Percentiles rank a stretch among this genome's conserved stretches.
These are phyloP conservation scores for Zophobas morio DNA, from an alignment of 1,140 invertebrate species.

Conservation along the genomic window DNA sequence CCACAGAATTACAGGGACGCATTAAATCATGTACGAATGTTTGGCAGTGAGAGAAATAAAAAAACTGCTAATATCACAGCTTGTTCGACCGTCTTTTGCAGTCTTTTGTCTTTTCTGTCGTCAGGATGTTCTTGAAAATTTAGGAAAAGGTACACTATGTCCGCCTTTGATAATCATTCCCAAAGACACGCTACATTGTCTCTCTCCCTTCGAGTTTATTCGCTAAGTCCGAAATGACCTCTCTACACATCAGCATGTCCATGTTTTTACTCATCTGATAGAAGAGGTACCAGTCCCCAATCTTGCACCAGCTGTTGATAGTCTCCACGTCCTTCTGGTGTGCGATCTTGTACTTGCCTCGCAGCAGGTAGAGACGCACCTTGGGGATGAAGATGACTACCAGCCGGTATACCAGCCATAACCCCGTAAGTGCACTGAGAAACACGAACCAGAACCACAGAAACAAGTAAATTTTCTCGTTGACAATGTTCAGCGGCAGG, in stretches of 20 bases:
- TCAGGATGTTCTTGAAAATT: constrained; percentile 61
- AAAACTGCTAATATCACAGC: constrained; percentile 43
- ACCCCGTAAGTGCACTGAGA: constrained; percentile 82
- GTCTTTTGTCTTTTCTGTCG: constrained; percentile 64
- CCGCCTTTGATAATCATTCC: constrained; percentile 5
- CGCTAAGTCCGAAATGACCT: constrained; percentile 85
- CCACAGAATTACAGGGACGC: too few species aligned
- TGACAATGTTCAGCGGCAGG: constrained; percentile 91
- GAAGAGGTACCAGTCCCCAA: constrained; percentile 94
- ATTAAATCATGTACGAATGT: too few species aligned
- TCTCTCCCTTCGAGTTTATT: constrained; percentile 82
- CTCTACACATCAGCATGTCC: constrained; percentile 90
- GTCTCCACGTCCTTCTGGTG: constrained; percentile 82
- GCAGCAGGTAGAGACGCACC: constrained; percentile 82
- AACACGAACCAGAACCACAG: constrained; percentile 97
- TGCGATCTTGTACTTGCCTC: constrained; percentile 85
- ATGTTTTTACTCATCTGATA: constrained; percentile 95
- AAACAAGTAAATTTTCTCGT: constrained; percentile 97
- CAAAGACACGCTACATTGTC: constrained; percentile 65
- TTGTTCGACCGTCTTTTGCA: constrained; percentile 42
- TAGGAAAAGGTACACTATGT: neutral
- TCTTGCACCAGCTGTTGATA: constrained; percentile 86
- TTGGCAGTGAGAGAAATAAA: too few species aligned
- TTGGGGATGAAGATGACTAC: constrained; percentile 82
- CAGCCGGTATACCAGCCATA: constrained; percentile 84